These are phyloP conservation scores for Crotalus viridis DNA, from an alignment of 2,113 vertebrate species.

Conservation along the genomic window DNA sequence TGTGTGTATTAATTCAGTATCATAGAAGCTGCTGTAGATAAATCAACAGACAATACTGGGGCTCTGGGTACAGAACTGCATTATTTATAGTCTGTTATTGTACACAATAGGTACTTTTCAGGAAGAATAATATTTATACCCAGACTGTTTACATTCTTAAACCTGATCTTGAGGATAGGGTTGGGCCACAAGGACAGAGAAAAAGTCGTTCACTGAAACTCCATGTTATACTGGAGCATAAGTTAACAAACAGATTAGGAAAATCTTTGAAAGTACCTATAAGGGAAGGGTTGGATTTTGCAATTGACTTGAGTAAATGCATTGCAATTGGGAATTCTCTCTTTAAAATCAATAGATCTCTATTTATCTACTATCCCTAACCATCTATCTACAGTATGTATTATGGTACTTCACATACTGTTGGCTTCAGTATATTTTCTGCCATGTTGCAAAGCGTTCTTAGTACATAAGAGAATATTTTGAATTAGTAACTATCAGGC, in stretches of 20 bases:
- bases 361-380: background rate
- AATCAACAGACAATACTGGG: constrained; percentile 32
- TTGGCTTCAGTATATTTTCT: too few species aligned
- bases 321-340: background rate
- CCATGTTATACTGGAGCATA: background rate
- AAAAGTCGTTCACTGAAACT: background rate
- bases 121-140: constrained; percentile 46
- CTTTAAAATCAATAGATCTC: background rate
- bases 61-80: background rate
- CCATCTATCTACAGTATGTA: background rate
- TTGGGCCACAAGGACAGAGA: background rate
- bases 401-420: too few species aligned
- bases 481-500: too few species aligned
- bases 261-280: background rate
- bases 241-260: background rate
- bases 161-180: background rate
- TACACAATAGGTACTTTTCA: constrained; percentile 29
- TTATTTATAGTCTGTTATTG: background rate
- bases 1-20: constrained; percentile 43
- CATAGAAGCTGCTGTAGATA: constrained; percentile 11
- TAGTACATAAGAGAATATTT: too few species aligned
- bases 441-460: too few species aligned
- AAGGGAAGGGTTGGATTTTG: background rate
- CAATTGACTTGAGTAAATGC: background rate
- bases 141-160: constrained; percentile 36